Percentiles rank a stretch among this genome's conserved stretches.
Conservation (phyloP, 2,888 invertebrate species). For the Synanthedon vespiformis region DNA sequence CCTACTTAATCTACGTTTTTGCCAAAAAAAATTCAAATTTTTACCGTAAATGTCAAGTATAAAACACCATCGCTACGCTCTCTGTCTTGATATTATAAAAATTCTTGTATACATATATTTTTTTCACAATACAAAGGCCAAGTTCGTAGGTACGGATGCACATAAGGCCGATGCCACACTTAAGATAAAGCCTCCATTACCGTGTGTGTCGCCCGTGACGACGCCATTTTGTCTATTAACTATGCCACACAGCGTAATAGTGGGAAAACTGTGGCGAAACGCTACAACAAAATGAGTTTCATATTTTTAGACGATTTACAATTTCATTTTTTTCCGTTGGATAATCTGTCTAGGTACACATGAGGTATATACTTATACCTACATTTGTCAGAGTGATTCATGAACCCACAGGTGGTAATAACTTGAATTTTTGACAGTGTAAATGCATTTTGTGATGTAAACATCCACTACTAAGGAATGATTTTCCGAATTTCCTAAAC, state of each 20-base stretch:
- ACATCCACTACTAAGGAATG: no score
- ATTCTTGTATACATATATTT: background rate
- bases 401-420: no score
- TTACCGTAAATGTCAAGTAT: no score
- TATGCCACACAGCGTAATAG: conserved; percentile 38
- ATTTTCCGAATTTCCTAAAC: no score
- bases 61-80: no score
- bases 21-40: no score
- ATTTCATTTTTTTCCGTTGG: conserved; percentile 13
- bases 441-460: no score
- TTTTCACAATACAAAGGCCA: conserved; percentile 19
- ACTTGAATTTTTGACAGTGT: no score
- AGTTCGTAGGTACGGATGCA: conserved; percentile 45
- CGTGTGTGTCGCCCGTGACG: conserved; percentile 61
- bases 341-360: no score
- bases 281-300: conserved; percentile 30
- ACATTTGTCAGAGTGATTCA: no score
- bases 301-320: conserved; percentile 22
- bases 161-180: conserved; percentile 59
- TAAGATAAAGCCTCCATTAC: conserved; percentile 54
- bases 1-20: no score
- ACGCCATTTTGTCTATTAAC: conserved; percentile 56
- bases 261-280: conserved; percentile 51
- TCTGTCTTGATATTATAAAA: background rate
- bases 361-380: no score